phyloP scores from a whole-genome alignment of 2,797 vertebrate species.

The Sebastes kiyomatsui region DNA sequence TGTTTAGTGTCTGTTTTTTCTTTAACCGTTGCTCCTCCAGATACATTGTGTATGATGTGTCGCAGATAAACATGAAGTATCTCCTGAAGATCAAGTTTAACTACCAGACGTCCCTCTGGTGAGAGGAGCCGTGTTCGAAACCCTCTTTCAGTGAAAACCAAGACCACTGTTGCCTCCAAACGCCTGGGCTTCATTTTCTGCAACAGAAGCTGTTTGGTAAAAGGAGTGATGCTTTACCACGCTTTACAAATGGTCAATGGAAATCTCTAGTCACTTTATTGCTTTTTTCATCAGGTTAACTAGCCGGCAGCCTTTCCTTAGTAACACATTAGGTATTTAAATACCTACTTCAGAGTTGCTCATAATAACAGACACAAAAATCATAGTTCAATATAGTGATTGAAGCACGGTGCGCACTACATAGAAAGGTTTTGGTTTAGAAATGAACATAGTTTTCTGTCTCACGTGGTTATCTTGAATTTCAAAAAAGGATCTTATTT shows the following conservation, averaged over 20 bases:
- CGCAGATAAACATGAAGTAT: constrained; percentile 97
- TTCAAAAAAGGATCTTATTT: background rate
- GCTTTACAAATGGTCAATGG: constrained; percentile 35
- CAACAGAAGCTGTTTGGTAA: constrained; percentile 41
- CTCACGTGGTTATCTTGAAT: background rate
- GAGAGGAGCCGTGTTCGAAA: constrained; percentile 54
- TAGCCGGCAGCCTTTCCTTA: constrained; percentile 40
- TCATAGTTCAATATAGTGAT: background rate
- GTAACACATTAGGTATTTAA: constrained; percentile 38
- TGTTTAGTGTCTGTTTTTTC: constrained; percentile 54
- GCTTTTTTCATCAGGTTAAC: constrained; percentile 50
- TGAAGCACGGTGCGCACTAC: constrained; percentile 2
- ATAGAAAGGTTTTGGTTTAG: constrained; percentile 14
- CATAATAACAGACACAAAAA: background rate
- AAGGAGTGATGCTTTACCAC: constrained; percentile 22
- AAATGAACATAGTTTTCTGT: constrained; percentile 11
- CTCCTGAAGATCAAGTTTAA: constrained; percentile 98
- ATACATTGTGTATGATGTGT: constrained; percentile 97
- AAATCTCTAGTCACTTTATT: constrained; percentile 64
- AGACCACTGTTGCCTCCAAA: constrained; percentile 46
- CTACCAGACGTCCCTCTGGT: constrained; percentile 96
- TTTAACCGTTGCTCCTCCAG: constrained; percentile 86
- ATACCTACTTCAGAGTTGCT: constrained; percentile 37
- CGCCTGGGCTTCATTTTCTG: constrained; percentile 40
- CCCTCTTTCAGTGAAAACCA: constrained; percentile 19